These are phyloP conservation scores for Gorsachius magnificus DNA, from an alignment of 2,797 vertebrate genomes.

Conservation along the genomic window DNA sequence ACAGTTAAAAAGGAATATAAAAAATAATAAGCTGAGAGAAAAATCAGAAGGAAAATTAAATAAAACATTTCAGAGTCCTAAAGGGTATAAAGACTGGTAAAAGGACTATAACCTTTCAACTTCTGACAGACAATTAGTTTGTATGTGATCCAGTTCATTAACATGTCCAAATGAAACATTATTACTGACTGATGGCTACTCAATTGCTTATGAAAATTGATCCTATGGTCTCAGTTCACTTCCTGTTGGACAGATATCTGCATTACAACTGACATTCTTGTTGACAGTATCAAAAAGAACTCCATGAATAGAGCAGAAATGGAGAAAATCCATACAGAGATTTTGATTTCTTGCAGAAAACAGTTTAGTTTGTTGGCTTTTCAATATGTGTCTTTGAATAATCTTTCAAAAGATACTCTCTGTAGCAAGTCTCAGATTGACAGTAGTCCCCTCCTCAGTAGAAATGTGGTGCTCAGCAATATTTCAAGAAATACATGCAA, in stretches of 20 bases:
- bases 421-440: neutral
- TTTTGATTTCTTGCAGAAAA: neutral
- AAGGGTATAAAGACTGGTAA: neutral
- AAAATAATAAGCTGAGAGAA: neutral
- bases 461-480: neutral
- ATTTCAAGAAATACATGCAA: neutral
- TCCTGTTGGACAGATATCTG: neutral
- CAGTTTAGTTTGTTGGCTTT: neutral
- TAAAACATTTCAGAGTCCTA: neutral
- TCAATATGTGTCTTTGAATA: neutral
- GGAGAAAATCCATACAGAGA: neutral
- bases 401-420: neutral
- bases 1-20: neutral
- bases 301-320: neutral
- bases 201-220: slow-evolving; percentile 2
- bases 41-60: neutral
- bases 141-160: neutral
- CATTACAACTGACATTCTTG: neutral
- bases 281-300: neutral
- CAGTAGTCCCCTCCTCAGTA: neutral
- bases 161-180: neutral
- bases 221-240: neutral
- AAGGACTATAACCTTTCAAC: neutral
- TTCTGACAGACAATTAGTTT: neutral
- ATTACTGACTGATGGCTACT: neutral